Evolutionary conservation across 2,113 vertebrate species (phyloP).

Genomic region (Zingel zingel): DNA sequence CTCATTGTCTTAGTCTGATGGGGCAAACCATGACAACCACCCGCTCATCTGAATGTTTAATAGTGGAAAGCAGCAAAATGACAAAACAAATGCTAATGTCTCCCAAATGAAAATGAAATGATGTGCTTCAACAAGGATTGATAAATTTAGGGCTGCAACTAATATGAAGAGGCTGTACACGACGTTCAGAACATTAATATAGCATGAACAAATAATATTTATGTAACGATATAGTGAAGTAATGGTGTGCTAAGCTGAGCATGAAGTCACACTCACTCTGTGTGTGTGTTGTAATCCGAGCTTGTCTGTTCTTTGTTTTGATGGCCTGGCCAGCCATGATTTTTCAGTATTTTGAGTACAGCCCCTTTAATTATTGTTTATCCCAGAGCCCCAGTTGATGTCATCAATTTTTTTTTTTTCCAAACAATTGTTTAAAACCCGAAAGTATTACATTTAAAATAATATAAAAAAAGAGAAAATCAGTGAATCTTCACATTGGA

Average conservation of each 20-base stretch:
- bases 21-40: slow-evolving; percentile 54
- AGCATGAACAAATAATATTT: no score
- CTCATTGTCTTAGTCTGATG: slow-evolving; percentile 46
- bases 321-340: no score
- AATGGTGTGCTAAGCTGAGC: no score
- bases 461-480: neutral
- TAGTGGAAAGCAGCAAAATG: neutral
- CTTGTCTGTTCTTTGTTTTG: no score
- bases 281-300: no score
- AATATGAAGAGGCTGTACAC: no score
- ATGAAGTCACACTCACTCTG: no score
- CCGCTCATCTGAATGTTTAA: neutral
- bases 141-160: neutral
- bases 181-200: no score
- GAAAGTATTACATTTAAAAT: neutral
- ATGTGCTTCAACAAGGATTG: neutral
- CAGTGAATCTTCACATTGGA: neutral
- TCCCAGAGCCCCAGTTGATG: neutral
- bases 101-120: slow-evolving; percentile 8
- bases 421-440: neutral
- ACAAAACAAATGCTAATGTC: slow-evolving; percentile 20
- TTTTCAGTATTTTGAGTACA: no score
- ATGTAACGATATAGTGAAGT: no score
- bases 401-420: neutral
- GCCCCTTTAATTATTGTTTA: neutral